Base-by-base conservation (phyloP, 1,140 invertebrate species). In the Acromyrmex heyeri region DNA sequence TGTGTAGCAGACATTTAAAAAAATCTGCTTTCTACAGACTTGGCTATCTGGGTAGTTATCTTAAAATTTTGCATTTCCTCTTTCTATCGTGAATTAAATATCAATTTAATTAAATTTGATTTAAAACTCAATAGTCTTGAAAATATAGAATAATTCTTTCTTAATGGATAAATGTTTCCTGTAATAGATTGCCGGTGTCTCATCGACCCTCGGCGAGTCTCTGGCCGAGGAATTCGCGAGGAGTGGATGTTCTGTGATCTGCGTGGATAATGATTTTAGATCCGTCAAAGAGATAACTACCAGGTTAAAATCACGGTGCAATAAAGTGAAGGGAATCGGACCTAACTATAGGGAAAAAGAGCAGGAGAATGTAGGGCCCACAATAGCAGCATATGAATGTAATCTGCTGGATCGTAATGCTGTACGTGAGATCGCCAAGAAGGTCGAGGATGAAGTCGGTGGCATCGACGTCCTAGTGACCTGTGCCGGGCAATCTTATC, bases 391-490 rank as follows among this genome's bases (percentile, higher is more conserved):
- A 2, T 95, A 95, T 77, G 86, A 89, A 50, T 95, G 95, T 70
- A 77, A 95, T 70, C 69, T 95, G 0, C 83, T 91, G 55, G 90
- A 94, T 16, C 90, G 87, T 18, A 75, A 92, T 6, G 87, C 93
- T 1, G 94, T 95, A 18, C 86, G 85, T 2, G 86, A 77, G 5
- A 65, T 94, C 0, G 94, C 93, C 7, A 79, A 85, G 21, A 93
- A 91, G 73, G 85, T 95, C 27, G 91, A 92, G 57, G 87, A 92
- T 14, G 94, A 95, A 2, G 27, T 95, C 27, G 95, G 95, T 0
- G 85, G 78, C 1, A 81, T 95, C 34, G 94, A 95, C 67, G 87
- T 95, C 1, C 87, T 95, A 6, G 90, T 95, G 6, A 95, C 94
- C n/a, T 95, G 95, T 70, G 86, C 90, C 10, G 93, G 88, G 0